A percentile compares a stretch with the other conserved stretches of the same genome.
phyloP scores from a whole-genome alignment of 2,888 invertebrate species.

The Callinectes sapidus region DNA sequence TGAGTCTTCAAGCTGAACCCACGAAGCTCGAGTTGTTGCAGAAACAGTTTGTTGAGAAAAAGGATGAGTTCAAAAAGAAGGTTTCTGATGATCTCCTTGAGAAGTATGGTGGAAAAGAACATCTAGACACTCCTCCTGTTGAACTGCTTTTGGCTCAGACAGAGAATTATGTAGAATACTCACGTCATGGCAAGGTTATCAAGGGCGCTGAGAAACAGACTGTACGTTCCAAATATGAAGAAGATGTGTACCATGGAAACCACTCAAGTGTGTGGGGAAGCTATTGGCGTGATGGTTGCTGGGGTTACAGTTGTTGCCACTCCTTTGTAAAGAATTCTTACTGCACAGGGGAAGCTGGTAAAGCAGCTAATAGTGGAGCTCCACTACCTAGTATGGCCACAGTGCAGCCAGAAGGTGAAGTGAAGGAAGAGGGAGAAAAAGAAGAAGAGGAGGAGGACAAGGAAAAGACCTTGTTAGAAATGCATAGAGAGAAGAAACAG shows the following conservation, averaged over 20 bases:
- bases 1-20: constrained; percentile 96
- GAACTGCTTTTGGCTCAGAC: constrained; percentile 94
- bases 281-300: constrained; percentile 92
- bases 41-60: constrained; percentile 91
- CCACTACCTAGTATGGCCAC: constrained; percentile 55
- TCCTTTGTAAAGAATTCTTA: constrained; percentile 91
- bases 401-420: constrained; percentile 74
- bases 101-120: constrained; percentile 96
- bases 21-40: constrained; percentile 95
- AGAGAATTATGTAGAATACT: constrained; percentile 96
- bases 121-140: constrained; percentile 90
- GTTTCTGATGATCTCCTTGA: constrained; percentile 89
- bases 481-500: constrained; percentile 71
- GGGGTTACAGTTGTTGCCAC: constrained; percentile 98
- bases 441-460: constrained; percentile 71
- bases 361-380: constrained; percentile 74
- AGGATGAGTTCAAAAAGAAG: constrained; percentile 90
- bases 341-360: constrained; percentile 87
- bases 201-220: constrained; percentile 90
- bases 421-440: constrained; percentile 70
- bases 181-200: constrained; percentile 89
- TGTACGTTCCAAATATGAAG: constrained; percentile 92
- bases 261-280: constrained; percentile 98
- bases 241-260: constrained; percentile 93
- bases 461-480: constrained; percentile 69